Base-by-base conservation (phyloP, 2,797 vertebrate species). In the Sebastes matsubarae region DNA sequence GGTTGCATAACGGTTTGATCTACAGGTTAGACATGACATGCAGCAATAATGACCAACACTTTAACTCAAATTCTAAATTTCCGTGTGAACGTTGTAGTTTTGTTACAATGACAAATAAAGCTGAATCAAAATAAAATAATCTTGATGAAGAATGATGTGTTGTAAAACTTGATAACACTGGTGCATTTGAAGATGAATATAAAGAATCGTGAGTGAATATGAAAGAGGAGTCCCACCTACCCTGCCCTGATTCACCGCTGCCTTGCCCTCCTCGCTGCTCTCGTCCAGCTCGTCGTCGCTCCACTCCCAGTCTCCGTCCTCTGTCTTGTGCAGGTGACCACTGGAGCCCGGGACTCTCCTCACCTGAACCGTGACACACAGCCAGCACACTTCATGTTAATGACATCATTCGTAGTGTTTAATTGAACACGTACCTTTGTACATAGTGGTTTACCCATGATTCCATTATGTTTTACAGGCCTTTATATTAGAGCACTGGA, bases 301-400 rank as follows among this genome's bases (percentile, higher is more conserved):
- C 98, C 98, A 99, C 90, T 99, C 98, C 98, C 98, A 99, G 84
- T 99, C 98, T 18, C 98, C 98, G 32, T 99, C 97, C 91, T 98
- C 98, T 0, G 97, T 99, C 94, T 99, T 99, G 94, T 99, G 98
- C 74, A 99, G 96, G 87, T 99, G 98, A 65, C 98, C 98, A 2
- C 98, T 99, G 67, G 98, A 99, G 83, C 98, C 98, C 0, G 98
- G 98, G 59, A 99, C 98, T 91, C 98, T 96, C 87, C 98, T 96
- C 79, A 99, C 98, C 98, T 99, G 90, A 5, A 83, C 16, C 76
- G 57, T 8, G 20, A 81, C 76, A 81, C 60, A 79, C 46, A 63
- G 20, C 4, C 42, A 66, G 38, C 8, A 73, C 38, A 61, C 6
- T 22, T 16, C 32, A 65, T 24, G 72, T 73, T 60, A 72, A 54